These are phyloP conservation scores for Zaprionus davidi DNA, from an alignment of 1,140 invertebrate species.

Conservation along the genomic window DNA sequence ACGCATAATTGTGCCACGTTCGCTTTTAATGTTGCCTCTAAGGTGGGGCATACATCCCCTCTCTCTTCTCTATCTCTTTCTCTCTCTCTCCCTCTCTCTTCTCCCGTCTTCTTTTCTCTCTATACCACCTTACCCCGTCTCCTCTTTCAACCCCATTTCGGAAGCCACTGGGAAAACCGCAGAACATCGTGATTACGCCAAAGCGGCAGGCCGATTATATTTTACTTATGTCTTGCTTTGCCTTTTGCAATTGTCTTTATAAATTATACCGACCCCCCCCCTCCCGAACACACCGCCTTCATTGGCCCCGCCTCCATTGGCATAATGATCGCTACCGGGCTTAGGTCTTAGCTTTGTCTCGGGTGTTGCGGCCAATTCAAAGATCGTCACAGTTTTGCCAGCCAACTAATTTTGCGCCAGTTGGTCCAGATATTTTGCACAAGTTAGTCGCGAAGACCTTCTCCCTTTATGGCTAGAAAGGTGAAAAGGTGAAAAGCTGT, in stretches of 20 bases:
- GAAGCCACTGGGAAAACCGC: slow-evolving; percentile 42
- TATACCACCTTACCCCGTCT: not conserved
- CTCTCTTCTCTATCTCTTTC: no score
- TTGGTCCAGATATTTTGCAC: slow-evolving; percentile 38
- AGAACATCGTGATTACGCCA: slow-evolving; percentile 41
- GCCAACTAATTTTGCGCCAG: slow-evolving; percentile 23
- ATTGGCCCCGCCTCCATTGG: not conserved
- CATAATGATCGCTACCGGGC: slow-evolving; percentile 68
- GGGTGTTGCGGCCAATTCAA: slow-evolving; percentile 39
- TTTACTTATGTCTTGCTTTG: slow-evolving; percentile 35
- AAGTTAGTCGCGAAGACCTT: slow-evolving; percentile 12
- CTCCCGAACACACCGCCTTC: not conserved
- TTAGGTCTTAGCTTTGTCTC: slow-evolving; percentile 28
- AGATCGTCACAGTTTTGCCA: slow-evolving; percentile 57
- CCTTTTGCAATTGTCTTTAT: slow-evolving; percentile 32
- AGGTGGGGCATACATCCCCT: slow-evolving; percentile 52
- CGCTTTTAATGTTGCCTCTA: slow-evolving; percentile 67
- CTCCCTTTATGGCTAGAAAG: not conserved
- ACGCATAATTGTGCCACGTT: slow-evolving; percentile 81
- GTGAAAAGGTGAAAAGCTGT: slow-evolving; percentile 37
- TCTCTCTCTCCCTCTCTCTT: not conserved
- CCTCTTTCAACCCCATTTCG: slow-evolving; percentile 22
- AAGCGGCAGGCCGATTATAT: not conserved
- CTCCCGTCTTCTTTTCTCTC: not conserved
- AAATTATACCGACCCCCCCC: not conserved